These are phyloP conservation scores for Bombus fervidus DNA, from an alignment of 1,140 invertebrate species.

Conservation along the genomic window DNA sequence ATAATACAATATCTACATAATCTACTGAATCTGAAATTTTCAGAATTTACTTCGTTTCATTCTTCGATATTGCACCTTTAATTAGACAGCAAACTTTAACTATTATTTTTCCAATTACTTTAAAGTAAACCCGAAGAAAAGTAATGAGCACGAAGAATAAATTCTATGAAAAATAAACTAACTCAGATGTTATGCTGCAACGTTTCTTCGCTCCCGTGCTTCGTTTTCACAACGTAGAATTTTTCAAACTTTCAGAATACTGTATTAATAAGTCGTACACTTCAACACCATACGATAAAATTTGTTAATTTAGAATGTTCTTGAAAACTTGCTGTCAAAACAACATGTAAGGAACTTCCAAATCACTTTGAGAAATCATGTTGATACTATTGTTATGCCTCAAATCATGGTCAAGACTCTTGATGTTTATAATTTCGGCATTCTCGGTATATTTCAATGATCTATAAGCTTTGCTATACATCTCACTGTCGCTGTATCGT, in stretches of 20 bases:
- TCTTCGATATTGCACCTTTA: too few species aligned
- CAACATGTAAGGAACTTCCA: constrained; percentile 3
- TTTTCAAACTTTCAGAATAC: background rate
- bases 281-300: constrained; percentile 34
- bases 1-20: background rate
- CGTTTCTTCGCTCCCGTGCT: background rate
- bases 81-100: too few species aligned
- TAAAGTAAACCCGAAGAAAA: too few species aligned
- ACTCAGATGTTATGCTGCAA: background rate
- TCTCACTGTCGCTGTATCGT: constrained; percentile 50
- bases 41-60: background rate
- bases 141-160: background rate
- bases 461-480: constrained; percentile 31
- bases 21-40: background rate
- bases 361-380: constrained; percentile 32
- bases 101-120: too few species aligned
- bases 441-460: background rate
- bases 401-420: background rate
- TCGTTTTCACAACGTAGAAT: background rate
- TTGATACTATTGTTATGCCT: constrained; percentile 28
- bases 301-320: constrained; percentile 31
- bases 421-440: background rate
- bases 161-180: constrained; percentile 5
- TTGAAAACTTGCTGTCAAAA: constrained; percentile 23
- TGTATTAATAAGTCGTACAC: background rate